phyloP scores from a whole-genome alignment of 23 tunicate species.

The Trididemnum nubilum region DNA sequence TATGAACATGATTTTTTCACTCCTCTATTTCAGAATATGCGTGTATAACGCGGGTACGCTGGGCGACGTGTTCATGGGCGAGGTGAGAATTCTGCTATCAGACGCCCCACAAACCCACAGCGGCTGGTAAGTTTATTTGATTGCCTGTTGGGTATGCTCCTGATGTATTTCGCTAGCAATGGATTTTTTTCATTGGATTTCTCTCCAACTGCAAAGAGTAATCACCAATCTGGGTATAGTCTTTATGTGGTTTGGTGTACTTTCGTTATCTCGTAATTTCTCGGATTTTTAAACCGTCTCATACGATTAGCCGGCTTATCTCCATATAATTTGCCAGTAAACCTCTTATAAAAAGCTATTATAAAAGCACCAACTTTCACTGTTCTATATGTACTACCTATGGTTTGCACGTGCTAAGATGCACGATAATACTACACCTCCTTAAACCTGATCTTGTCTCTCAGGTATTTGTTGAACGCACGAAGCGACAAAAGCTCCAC shows the following conservation, averaged over 20 bases:
- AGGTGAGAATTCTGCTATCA: conserved; percentile 34
- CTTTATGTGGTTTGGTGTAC: no score
- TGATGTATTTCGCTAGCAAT: not conserved
- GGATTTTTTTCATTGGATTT: not conserved
- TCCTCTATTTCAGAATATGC: conserved; percentile 27
- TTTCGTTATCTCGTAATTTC: no score
- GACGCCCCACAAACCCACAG: conserved; percentile 1
- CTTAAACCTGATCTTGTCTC: not conserved
- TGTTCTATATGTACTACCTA: no score
- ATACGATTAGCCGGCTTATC: no score
- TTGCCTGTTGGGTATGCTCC: no score
- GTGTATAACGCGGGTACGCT: conserved; percentile 48
- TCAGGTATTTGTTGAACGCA: conserved; percentile 44
- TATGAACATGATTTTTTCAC: no score
- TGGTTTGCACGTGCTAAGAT: no score
- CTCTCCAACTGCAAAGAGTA: not conserved
- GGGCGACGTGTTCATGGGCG: conserved; percentile 61
- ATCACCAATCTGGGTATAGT: not conserved
- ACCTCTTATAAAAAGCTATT: no score
- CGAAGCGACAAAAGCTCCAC: conserved; percentile 25
- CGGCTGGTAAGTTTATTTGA: conserved; percentile 40
- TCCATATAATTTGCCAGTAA: no score
- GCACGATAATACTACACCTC: no score
- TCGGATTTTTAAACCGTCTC: no score
- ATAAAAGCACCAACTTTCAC: no score